A percentile compares a stretch with the other conserved stretches of the same genome.
Conservation (phyloP, 2,113 vertebrate species). For the Phyllostomus discolor region DNA sequence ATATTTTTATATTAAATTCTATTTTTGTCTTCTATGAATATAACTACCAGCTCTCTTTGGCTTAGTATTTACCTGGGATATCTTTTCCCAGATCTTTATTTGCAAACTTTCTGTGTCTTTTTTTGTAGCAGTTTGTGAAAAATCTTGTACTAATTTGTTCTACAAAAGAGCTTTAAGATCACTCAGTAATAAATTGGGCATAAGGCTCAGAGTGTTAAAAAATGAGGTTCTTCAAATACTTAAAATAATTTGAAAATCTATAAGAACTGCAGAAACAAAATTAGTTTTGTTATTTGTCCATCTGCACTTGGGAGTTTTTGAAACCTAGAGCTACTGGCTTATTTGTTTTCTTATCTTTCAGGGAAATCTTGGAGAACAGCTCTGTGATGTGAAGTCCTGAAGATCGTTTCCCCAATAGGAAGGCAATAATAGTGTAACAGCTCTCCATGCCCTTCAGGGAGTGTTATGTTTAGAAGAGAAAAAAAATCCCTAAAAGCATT, state of each 20-base stretch:
- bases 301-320: not conserved
- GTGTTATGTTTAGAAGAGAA: not conserved
- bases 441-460: slow-evolving; percentile 49
- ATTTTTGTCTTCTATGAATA: not conserved
- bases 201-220: not conserved
- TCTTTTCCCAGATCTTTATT: slow-evolving; percentile 21
- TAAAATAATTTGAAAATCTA: not conserved
- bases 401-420: slow-evolving; percentile 11
- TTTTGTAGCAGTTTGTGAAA: slow-evolving; percentile 25
- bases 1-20: not conserved
- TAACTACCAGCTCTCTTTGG: not conserved
- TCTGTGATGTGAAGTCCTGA: not conserved
- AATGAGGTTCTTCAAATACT: not conserved
- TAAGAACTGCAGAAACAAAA: not conserved
- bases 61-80: not conserved
- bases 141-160: slow-evolving; percentile 13
- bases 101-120: slow-evolving; percentile 4
- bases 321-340: not conserved
- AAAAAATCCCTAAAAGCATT: slow-evolving; percentile 44
- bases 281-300: not conserved
- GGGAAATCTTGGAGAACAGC: slow-evolving; percentile 24
- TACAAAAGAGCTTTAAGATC: not conserved
- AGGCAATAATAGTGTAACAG: slow-evolving; percentile 22
- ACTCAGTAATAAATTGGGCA: not conserved
- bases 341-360: slow-evolving; percentile 20